Percentiles rank a stretch among this genome's conserved stretches.
These are phyloP conservation scores for Spicauda simplicius DNA, from an alignment of 2,888 invertebrate genomes.

Conservation along the genomic window DNA sequence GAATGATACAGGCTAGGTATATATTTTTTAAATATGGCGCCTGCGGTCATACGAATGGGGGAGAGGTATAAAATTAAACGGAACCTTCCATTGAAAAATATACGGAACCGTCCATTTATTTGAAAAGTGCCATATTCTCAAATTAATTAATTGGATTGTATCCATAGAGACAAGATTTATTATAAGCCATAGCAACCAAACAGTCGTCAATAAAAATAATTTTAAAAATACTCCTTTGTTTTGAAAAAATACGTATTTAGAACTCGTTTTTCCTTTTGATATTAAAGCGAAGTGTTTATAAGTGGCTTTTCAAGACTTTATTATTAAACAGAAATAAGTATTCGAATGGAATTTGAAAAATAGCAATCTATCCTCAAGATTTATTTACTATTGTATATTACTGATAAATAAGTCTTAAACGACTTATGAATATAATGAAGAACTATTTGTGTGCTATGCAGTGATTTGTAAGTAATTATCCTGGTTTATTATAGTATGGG, in stretches of 20 bases:
- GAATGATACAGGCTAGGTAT: too few relatives aligned
- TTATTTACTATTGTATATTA: background rate
- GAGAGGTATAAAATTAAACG: too few relatives aligned
- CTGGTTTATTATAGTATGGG: too few relatives aligned
- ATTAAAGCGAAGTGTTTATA: background rate
- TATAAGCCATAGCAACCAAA: conserved; percentile 1
- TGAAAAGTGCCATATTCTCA: background rate
- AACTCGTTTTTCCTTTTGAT: background rate
- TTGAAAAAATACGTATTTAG: conserved; percentile 1
- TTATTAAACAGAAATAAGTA: too few relatives aligned
- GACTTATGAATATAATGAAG: background rate
- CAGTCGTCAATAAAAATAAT: background rate
- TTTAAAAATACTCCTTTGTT: conserved; percentile 1
- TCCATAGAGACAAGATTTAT: background rate
- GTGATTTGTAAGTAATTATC: too few relatives aligned
- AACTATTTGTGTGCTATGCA: background rate
- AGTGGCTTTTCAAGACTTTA: background rate
- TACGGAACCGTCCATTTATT: background rate
- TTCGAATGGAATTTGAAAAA: background rate
- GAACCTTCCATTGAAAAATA: too few relatives aligned
- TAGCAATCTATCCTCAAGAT: background rate
- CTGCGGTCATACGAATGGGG: too few relatives aligned
- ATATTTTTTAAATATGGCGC: too few relatives aligned
- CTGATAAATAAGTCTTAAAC: background rate
- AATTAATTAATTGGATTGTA: background rate